phyloP scores from a whole-genome alignment of 37 sponge, comb jelly and placozoan species.

The Theonella swinhoei region DNA sequence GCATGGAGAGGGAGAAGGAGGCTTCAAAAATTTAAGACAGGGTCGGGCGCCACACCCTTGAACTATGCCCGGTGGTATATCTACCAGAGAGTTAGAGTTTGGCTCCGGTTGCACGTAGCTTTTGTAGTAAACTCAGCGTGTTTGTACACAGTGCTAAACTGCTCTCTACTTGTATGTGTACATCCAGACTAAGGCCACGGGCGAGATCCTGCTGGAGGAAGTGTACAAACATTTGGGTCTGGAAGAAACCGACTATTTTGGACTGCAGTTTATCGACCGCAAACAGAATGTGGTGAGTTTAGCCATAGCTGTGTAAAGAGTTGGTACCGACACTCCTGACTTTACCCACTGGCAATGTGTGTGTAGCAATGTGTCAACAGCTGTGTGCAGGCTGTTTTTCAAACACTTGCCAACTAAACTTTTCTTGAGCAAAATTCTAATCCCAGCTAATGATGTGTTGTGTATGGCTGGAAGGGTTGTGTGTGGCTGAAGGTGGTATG shows the following conservation, averaged over 20 bases:
- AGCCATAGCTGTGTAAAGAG: not conserved
- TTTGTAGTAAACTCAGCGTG: not conserved
- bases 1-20: too few species aligned
- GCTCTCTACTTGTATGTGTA: not conserved
- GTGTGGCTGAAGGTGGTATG: too few species aligned
- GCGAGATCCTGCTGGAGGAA: constrained; percentile 41
- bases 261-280: constrained; percentile 63
- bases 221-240: constrained; percentile 70
- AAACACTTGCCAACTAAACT: too few species aligned
- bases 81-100: not conserved
- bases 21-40: too few species aligned
- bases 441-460: too few species aligned
- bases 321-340: not conserved
- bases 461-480: too few species aligned
- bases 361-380: too few species aligned
- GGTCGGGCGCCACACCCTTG: not conserved
- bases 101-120: not conserved
- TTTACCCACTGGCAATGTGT: not conserved
- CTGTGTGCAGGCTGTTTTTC: too few species aligned
- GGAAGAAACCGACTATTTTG: constrained; percentile 84
- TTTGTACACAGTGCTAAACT: too few species aligned
- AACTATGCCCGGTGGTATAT: too few species aligned
- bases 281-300: constrained; percentile 65
- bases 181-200: constrained; percentile 59
- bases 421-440: too few species aligned